Percentiles rank a stretch among this genome's conserved stretches.
These are phyloP conservation scores for Danio rerio DNA, from an alignment of 2,113 vertebrate genomes.

Conservation along the genomic window GRCz12tu NC_133188.1:40665501-40666000, in stretches of 20 bases:
- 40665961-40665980: constrained; percentile 79
- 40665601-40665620: constrained; percentile 71
- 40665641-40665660: constrained; percentile 75
- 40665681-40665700: constrained; percentile 79
- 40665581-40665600: constrained; percentile 70
- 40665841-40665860: constrained; percentile 66
- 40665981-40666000: constrained; percentile 77
- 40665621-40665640: constrained; percentile 71
- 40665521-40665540: constrained; percentile 70
- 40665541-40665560: constrained; percentile 62
- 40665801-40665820: constrained; percentile 75
- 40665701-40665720: constrained; percentile 81
- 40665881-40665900: constrained; percentile 64
- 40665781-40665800: constrained; percentile 72
- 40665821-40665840: constrained; percentile 66
- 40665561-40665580: constrained; percentile 71
- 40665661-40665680: constrained; percentile 69
- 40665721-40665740: constrained; percentile 81
- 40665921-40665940: constrained; percentile 78
- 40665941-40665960: constrained; percentile 83
- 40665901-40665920: constrained; percentile 76
- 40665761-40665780: constrained; percentile 76
- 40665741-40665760: constrained; percentile 74
- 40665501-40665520: constrained; percentile 64
- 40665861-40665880: constrained; percentile 53